Percentiles rank a stretch among this genome's conserved stretches.
phyloP scores from a whole-genome alignment of 2,797 vertebrate genomes.

The Scomberomorus guttatus region DNA sequence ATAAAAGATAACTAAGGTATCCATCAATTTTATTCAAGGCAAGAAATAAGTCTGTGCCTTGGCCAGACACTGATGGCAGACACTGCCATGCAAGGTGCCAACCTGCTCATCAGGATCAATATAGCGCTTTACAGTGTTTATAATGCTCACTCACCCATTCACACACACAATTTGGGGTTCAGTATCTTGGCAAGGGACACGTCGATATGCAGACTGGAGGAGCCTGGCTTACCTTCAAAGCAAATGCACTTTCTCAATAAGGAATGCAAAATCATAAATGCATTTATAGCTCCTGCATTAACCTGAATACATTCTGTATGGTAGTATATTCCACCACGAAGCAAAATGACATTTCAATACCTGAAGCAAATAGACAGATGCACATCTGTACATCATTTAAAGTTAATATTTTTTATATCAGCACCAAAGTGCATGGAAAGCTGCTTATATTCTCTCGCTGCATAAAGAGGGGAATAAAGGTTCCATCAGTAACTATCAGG shows the following conservation, averaged over 20 bases:
- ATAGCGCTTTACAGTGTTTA: too few relatives aligned
- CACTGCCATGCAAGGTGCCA: too few relatives aligned
- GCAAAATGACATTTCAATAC: constrained; percentile 5
- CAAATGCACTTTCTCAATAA: constrained; percentile 7
- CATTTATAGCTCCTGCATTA: constrained; percentile 2
- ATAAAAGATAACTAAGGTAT: background rate
- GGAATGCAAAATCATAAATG: constrained; percentile 5
- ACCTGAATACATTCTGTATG: background rate
- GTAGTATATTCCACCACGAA: background rate
- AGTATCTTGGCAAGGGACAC: too few relatives aligned
- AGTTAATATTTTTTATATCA: background rate
- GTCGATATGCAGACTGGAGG: too few relatives aligned
- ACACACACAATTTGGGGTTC: too few relatives aligned
- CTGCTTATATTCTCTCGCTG: background rate
- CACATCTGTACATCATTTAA: background rate
- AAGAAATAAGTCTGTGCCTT: background rate
- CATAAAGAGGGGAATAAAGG: constrained; percentile 8
- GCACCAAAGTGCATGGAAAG: background rate
- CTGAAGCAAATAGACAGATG: background rate
- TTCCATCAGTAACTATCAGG: background rate
- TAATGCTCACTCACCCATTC: too few relatives aligned
- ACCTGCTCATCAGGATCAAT: too few relatives aligned
- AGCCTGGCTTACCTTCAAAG: constrained; percentile 18
- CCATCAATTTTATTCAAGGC: constrained; percentile 10
- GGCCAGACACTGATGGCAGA: background rate